Base-by-base conservation (phyloP, 2,888 invertebrate species). In the Ennomos fuscantarius region DNA sequence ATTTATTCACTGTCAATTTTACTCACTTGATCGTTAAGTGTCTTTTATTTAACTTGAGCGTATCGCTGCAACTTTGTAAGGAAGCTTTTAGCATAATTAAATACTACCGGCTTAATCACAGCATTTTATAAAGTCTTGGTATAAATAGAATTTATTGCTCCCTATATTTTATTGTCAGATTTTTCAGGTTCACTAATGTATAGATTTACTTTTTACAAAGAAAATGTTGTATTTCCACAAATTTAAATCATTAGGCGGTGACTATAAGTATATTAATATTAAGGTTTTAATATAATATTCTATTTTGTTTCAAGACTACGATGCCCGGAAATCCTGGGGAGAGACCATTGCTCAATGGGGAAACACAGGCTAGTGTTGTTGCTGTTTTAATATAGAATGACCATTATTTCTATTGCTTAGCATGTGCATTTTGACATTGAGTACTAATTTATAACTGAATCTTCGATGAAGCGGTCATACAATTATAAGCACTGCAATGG, bases 261-360 rank as follows among this genome's bases (percentile, higher is more conserved):
- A 24, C 24, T 6, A 24, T 24, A 24, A 13, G 1, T 9, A 9
- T 40, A 9, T n/a, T 24, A 24, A 3, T 24, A 24, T 37, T 15
- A 24, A 9, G 8, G 37, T 52, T 52, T 13, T 41, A 42, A 36
- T 32, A 32, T 35, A 36, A 41, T 40, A 9, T 13, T 51, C 32
- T 46, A 40, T 51, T 55, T 51, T 60, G 47, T 60, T 60, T 60
- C 55, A 60, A 60, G 60, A 60, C 52, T 44, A 49, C 44, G 55
- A 59, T 36, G 52, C 47, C 45, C 59, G 40, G 49, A 59, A 59
- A 45, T 59, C 58, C 10, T 59, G 58, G 58, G 49, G 53, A 44
- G 58, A 59, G 45, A 46, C 41, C 11, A 49, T 59, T 45, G 35
- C 45, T 12, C 49, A 59, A 33, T 53, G 53, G 53, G 53, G 15